phyloP scores from a whole-genome alignment of 2,797 vertebrate genomes.

The Discoglossus pictus region DNA sequence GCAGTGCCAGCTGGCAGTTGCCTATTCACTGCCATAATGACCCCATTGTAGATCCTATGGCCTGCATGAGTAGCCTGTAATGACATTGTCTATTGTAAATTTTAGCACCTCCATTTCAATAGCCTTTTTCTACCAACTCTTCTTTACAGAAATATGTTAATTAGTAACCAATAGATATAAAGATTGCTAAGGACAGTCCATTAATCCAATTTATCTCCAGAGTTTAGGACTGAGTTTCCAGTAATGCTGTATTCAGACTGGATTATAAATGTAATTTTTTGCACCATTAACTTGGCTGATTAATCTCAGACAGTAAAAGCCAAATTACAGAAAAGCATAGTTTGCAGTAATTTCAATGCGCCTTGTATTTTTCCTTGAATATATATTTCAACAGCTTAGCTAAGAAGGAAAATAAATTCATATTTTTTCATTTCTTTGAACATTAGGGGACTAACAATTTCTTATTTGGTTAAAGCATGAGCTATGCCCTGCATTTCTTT shows the following conservation, averaged over 20 bases:
- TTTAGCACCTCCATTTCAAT: conserved; percentile 54
- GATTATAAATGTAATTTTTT: conserved; percentile 79
- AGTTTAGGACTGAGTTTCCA: conserved; percentile 75
- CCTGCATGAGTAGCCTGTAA: conserved; percentile 47
- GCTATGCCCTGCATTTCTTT: conserved; percentile 35
- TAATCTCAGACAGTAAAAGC: conserved; percentile 73
- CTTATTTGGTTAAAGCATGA: conserved; percentile 17
- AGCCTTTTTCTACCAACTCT: conserved; percentile 63
- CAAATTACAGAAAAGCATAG: conserved; percentile 66
- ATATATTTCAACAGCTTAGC: neutral
- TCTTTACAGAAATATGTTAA: conserved; percentile 79
- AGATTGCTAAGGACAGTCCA: conserved; percentile 89
- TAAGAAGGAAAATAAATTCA: neutral
- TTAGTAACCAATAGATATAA: conserved; percentile 85
- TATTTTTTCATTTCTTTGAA: conserved; percentile 2
- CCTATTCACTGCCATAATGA: conserved; percentile 44
- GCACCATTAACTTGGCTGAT: conserved; percentile 77
- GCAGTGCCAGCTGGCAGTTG: conserved; percentile 45
- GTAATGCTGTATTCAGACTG: conserved; percentile 78
- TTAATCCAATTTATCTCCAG: conserved; percentile 94
- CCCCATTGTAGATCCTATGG: conserved; percentile 37
- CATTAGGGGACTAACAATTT: conserved; percentile 4
- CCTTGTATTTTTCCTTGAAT: conserved; percentile 52
- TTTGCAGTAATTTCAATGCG: conserved; percentile 37
- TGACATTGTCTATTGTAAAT: conserved; percentile 37